These are phyloP conservation scores for Macroramphosus scolopax DNA, from an alignment of 2,797 vertebrate genomes.

Conservation along the genomic window DNA sequence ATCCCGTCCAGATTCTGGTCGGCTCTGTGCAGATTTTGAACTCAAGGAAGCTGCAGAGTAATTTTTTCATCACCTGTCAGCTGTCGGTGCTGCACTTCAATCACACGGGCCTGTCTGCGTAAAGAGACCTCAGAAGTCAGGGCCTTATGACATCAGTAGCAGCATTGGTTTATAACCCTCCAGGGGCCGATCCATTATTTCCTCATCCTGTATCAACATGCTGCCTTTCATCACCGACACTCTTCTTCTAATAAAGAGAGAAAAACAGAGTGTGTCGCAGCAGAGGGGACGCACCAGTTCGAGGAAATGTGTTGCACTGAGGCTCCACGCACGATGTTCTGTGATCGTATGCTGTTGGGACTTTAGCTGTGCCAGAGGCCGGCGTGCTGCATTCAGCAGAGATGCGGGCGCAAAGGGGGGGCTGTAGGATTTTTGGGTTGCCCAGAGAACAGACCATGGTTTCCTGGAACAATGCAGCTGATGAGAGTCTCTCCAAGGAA, in stretches of 20 bases:
- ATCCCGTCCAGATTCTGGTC: too few relatives aligned
- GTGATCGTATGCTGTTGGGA: constrained; percentile 23
- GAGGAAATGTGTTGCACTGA: constrained; percentile 41
- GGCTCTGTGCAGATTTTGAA: constrained; percentile 23
- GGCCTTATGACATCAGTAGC: constrained; percentile 66
- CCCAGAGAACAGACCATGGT: constrained; percentile 78
- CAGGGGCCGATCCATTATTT: constrained; percentile 41
- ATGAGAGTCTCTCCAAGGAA: constrained; percentile 85
- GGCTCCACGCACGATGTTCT: constrained; percentile 24
- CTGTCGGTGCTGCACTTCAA: constrained; percentile 40
- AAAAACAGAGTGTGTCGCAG: constrained; percentile 15
- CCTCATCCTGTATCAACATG: constrained; percentile 50
- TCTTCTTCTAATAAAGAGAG: constrained; percentile 34
- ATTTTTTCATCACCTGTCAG: constrained; percentile 63
- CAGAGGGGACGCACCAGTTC: constrained; percentile 27
- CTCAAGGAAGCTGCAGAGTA: constrained; percentile 35
- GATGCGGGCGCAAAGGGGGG: constrained; percentile 50
- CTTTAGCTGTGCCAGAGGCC: constrained; percentile 39
- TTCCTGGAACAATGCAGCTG: constrained; percentile 87
- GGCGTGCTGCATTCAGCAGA: constrained; percentile 49
- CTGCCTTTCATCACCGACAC: constrained; percentile 54
- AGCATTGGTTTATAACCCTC: constrained; percentile 53
- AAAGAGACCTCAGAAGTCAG: constrained; percentile 43
- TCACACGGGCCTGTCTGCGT: constrained; percentile 40
- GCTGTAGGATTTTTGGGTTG: constrained; percentile 68